Percentiles rank a stretch among this genome's conserved stretches.
phyloP scores from a whole-genome alignment of 1,140 invertebrate genomes.

The Nasonia vitripennis region DNA sequence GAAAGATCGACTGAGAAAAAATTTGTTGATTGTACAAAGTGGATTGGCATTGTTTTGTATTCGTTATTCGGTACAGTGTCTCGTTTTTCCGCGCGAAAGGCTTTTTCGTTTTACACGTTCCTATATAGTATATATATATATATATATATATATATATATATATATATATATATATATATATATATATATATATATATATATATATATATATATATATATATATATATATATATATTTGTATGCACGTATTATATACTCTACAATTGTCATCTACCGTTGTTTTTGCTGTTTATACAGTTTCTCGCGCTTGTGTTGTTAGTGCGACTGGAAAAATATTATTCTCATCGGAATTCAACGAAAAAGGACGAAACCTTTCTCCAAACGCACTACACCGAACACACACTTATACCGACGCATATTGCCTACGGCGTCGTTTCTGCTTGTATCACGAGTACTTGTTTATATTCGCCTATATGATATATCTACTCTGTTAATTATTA shows the following conservation, averaged over 20 bases:
- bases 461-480: neutral
- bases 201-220: too few relatives aligned
- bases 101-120: neutral
- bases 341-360: neutral
- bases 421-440: neutral
- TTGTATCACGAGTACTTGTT: slow-evolving; percentile 25
- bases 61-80: neutral
- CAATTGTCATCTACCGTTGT: slow-evolving; percentile 6
- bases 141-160: too few relatives aligned
- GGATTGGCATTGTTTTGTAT: neutral
- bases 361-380: too few relatives aligned
- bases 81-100: slow-evolving; percentile 36
- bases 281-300: slow-evolving; percentile 25
- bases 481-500: slow-evolving; percentile 9
- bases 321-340: neutral
- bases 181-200: neutral
- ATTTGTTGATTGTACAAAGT: neutral
- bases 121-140: neutral
- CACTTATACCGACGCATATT: neutral
- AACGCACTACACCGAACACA: too few relatives aligned
- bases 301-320: neutral
- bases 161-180: neutral
- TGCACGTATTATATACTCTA: slow-evolving; percentile 1
- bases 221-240: neutral
- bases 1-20: neutral